These are phyloP conservation scores for Spinus olivaceus DNA, from an alignment of 2,797 vertebrate genomes.

Conservation along the genomic window DNA sequence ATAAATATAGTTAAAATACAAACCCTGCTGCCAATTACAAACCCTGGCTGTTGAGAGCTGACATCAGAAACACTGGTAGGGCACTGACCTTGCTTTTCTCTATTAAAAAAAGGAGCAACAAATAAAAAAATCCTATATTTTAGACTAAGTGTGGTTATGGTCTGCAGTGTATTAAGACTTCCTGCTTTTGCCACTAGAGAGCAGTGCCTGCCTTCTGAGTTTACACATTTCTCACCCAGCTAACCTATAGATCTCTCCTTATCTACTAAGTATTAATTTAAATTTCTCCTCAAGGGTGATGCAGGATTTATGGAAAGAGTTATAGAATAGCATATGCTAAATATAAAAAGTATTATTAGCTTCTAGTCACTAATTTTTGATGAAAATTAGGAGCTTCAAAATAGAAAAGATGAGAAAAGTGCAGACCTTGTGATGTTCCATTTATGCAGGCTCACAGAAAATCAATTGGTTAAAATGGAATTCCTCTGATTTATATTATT, in stretches of 20 bases:
- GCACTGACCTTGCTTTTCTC: not conserved
- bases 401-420: not conserved
- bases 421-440: not conserved
- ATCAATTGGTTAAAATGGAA: not conserved
- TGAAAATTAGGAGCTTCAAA: not conserved
- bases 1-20: not conserved
- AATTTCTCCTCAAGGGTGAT: not conserved
- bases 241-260: not conserved
- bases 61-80: not conserved
- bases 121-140: not conserved
- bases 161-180: not conserved
- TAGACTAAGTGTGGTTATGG: not conserved
- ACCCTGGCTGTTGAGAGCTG: not conserved
- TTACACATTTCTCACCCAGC: not conserved
- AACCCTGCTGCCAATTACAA: not conserved
- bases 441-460: not conserved
- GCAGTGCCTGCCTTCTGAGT: constrained; percentile 62
- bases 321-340: not conserved
- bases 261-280: not conserved
- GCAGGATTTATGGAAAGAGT: not conserved
- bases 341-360: not conserved
- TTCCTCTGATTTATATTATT: not conserved
- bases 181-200: constrained; percentile 65
- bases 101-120: not conserved
- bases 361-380: not conserved